These are phyloP conservation scores for Onychorhynchus coronatus DNA, from an alignment of 2,113 vertebrate species.

Conservation along the genomic window DNA sequence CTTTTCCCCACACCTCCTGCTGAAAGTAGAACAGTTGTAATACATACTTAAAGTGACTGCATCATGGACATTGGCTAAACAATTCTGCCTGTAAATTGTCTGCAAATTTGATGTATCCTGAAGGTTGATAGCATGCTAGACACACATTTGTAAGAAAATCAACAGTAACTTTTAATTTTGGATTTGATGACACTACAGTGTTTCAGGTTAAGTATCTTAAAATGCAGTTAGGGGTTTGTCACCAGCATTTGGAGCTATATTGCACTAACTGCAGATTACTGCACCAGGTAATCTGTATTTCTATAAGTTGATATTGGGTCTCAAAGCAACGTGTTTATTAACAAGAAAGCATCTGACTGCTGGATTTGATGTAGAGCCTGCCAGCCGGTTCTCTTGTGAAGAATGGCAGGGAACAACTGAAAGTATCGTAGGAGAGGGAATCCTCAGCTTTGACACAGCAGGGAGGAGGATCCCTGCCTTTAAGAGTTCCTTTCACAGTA, in stretches of 20 bases:
- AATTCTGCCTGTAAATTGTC: neutral
- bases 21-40: neutral
- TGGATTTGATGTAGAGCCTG: neutral
- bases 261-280: neutral
- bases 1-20: neutral
- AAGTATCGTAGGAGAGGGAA: neutral
- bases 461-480: slow-evolving; percentile 38
- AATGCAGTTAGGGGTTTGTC: rapidly evolving
- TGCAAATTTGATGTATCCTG: neutral
- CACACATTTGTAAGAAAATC: neutral
- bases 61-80: neutral
- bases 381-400: neutral
- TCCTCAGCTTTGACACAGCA: neutral
- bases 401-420: neutral
- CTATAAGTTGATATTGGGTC: rapidly evolving
- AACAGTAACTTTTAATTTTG: neutral
- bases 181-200: neutral
- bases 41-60: neutral
- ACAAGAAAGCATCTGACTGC: neutral
- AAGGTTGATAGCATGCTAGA: neutral
- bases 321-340: neutral
- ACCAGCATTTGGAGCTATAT: neutral
- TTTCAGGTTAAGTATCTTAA: neutral
- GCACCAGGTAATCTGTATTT: neutral
- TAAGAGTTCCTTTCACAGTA: slow-evolving; percentile 7